These are phyloP conservation scores for Platypus cylindrus DNA, from an alignment of 2,888 invertebrate species.

Conservation along the genomic window DNA sequence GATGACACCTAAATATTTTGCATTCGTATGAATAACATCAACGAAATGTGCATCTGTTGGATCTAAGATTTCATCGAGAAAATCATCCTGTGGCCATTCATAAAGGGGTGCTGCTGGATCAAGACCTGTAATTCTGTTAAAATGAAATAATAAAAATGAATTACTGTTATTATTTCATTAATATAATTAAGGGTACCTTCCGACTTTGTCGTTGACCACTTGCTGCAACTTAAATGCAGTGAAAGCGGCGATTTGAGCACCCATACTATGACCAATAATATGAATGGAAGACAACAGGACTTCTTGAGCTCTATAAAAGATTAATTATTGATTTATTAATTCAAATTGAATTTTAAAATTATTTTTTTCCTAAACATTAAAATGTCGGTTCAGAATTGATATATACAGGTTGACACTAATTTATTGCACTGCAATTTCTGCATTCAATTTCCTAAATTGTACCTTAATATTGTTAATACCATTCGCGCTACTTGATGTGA, in stretches of 20 bases:
- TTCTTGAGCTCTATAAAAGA: slow-evolving; percentile 11
- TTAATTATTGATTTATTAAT: not conserved
- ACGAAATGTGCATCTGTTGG: slow-evolving; percentile 38
- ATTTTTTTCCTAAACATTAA: not conserved
- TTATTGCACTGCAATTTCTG: not conserved
- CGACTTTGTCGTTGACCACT: slow-evolving; percentile 24
- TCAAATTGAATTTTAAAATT: not conserved
- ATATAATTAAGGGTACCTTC: slow-evolving; percentile 19
- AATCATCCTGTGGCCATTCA: slow-evolving; percentile 26
- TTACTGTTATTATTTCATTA: not conserved
- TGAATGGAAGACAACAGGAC: slow-evolving; percentile 28
- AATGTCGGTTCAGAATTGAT: no score
- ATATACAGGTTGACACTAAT: not conserved
- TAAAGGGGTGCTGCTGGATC: slow-evolving; percentile 45
- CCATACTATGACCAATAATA: slow-evolving; percentile 42
- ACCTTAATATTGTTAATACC: slow-evolving; percentile 17
- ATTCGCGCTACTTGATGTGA: slow-evolving; percentile 34
- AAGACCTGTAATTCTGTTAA: slow-evolving; percentile 30
- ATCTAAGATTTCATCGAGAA: slow-evolving; percentile 34
- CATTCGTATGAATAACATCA: slow-evolving; percentile 45
- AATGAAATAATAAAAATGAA: not conserved
- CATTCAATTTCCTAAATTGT: not conserved
- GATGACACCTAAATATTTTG: slow-evolving; percentile 34
- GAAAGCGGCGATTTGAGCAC: slow-evolving; percentile 40
- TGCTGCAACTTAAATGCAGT: slow-evolving; percentile 30